phyloP scores from a whole-genome alignment of 2,888 invertebrate species.

The Parnassius mnemosyne region DNA sequence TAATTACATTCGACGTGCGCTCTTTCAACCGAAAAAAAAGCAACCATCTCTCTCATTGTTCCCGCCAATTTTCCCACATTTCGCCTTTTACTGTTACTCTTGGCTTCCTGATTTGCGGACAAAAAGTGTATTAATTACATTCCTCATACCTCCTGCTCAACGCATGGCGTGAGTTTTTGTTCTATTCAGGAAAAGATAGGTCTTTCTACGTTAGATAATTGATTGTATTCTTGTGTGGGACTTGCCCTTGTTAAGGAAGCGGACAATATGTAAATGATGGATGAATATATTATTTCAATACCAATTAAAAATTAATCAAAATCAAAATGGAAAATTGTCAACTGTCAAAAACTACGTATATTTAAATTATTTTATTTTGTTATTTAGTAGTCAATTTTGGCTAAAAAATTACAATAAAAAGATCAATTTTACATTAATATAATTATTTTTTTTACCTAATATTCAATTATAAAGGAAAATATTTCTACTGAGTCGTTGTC shows the following conservation, averaged over 20 bases:
- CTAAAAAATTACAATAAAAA: too few relatives aligned
- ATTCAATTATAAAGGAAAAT: too few relatives aligned
- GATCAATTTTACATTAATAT: too few relatives aligned
- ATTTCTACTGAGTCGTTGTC: too few relatives aligned
- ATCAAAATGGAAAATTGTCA: too few relatives aligned
- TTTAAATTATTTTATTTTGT: too few relatives aligned
- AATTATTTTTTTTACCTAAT: too few relatives aligned
- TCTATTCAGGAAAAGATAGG: constrained; percentile 49
- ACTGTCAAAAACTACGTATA: too few relatives aligned
- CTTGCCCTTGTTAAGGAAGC: constrained; percentile 21
- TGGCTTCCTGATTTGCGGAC: constrained; percentile 68
- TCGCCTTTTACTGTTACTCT: constrained; percentile 73
- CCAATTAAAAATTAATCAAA: too few relatives aligned
- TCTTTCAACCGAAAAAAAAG: constrained; percentile 74
- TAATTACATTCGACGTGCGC: constrained; percentile 74
- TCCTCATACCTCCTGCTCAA: constrained; percentile 53
- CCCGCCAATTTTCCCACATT: constrained; percentile 72
- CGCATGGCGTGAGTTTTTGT: constrained; percentile 46
- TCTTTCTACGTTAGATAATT: constrained; percentile 50
- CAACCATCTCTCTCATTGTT: constrained; percentile 71
- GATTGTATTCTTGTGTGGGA: constrained; percentile 29
- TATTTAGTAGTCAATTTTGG: too few relatives aligned
- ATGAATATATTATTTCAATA: constrained; percentile 2
- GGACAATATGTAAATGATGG: constrained; percentile 2
- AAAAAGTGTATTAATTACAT: constrained; percentile 75